Percentiles rank a stretch among this genome's conserved stretches.
phyloP scores from a whole-genome alignment of 1,140 invertebrate genomes.

The Brachionus manjavacas region DNA sequence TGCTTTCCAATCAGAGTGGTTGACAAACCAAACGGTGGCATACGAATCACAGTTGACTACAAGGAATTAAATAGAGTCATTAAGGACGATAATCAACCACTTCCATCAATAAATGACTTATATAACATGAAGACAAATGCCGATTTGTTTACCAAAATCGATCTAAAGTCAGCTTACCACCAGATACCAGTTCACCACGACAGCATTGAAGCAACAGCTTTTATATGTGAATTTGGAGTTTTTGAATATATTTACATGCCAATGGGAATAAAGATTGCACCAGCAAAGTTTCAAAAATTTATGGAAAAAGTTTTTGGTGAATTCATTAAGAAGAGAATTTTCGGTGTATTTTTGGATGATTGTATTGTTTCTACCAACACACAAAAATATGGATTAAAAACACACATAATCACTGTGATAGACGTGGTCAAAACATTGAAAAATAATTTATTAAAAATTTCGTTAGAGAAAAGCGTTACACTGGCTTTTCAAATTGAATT shows the following conservation, averaged over 20 bases:
- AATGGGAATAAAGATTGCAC: background rate
- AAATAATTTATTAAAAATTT: background rate
- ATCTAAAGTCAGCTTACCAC: background rate
- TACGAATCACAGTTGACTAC: slow-evolving; percentile 11
- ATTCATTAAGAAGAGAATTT: background rate
- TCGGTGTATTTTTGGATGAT: background rate
- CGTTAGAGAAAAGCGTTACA: background rate
- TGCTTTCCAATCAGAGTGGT: slow-evolving; percentile 46
- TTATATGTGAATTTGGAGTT: background rate
- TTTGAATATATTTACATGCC: background rate
- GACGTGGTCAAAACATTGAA: background rate
- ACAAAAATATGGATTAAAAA: slow-evolving; percentile 15
- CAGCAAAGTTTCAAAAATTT: background rate
- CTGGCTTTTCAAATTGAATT: background rate
- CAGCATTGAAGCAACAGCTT: background rate
- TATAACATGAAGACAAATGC: slow-evolving; percentile 20
- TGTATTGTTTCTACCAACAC: background rate
- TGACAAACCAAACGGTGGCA: slow-evolving; percentile 24
- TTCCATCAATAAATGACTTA: background rate
- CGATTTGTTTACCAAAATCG: background rate
- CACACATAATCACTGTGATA: background rate
- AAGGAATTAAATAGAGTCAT: background rate
- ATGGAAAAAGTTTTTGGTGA: background rate
- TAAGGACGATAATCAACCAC: background rate
- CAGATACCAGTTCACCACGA: background rate